Conservation (phyloP, 1,140 invertebrate species). For the Agrilus planipennis region DNA sequence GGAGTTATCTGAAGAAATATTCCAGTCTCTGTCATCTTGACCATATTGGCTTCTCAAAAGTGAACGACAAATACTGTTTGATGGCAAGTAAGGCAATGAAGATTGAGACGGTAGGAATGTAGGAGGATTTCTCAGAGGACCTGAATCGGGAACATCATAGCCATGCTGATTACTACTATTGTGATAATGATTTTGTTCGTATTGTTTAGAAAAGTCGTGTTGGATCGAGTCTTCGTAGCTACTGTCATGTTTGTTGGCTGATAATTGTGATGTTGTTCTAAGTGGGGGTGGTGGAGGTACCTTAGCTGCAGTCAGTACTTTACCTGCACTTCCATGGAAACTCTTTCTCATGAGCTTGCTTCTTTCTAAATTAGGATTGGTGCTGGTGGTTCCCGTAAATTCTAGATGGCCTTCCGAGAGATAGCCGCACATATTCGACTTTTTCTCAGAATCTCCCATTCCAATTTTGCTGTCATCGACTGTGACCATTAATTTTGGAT, state of each 20-base stretch:
- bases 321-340: constrained; percentile 72
- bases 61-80: constrained; percentile 31
- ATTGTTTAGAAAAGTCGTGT: neutral
- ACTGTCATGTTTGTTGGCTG: constrained; percentile 44
- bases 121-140: too few relatives aligned
- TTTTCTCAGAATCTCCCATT: constrained; percentile 42
- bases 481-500: constrained; percentile 40
- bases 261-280: constrained; percentile 74
- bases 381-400: constrained; percentile 45
- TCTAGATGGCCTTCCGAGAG: constrained; percentile 78
- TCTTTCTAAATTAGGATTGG: constrained; percentile 72
- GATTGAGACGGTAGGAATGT: too few relatives aligned
- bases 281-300: constrained; percentile 77
- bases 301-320: constrained; percentile 67
- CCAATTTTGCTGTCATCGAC: constrained; percentile 65
- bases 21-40: neutral
- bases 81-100: constrained; percentile 49
- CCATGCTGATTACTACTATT: neutral
- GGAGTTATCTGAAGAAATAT: neutral
- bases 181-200: neutral
- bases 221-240: neutral
- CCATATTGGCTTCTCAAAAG: neutral
- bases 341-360: constrained; percentile 82
- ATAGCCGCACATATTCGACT: constrained; percentile 60
- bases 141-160: constrained; percentile 33